Evolutionary conservation across 2,113 vertebrate genomes (phyloP).

Genomic region (Cathartes aura): DNA sequence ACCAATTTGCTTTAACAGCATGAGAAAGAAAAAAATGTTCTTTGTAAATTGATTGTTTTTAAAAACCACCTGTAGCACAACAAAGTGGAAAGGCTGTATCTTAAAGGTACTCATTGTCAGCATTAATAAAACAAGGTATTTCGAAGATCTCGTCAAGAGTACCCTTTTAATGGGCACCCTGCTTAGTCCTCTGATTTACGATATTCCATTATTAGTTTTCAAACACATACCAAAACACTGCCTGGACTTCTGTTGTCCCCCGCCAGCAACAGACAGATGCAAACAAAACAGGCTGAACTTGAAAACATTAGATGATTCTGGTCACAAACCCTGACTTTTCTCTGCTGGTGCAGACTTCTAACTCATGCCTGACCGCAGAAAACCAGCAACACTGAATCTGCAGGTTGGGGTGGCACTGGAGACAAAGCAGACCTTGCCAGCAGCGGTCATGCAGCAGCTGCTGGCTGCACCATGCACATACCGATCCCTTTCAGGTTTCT

Average conservation of each 20-base stretch:
- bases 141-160: not conserved
- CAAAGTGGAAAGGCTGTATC: constrained; percentile 11
- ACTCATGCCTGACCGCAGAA: not conserved
- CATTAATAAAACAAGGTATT: not conserved
- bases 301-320: not conserved
- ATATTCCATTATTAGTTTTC: not conserved
- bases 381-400: not conserved
- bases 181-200: not conserved
- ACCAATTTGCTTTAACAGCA: constrained; percentile 83
- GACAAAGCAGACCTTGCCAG: not conserved
- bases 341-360: not conserved
- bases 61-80: constrained; percentile 75
- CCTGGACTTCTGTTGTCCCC: not conserved
- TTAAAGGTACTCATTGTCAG: not conserved
- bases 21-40: constrained; percentile 74
- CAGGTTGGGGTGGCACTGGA: not conserved
- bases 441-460: not conserved
- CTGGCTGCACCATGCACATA: not conserved
- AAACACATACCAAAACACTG: not conserved
- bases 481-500: not conserved
- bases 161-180: not conserved
- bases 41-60: constrained; percentile 76
- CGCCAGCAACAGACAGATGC: not conserved
- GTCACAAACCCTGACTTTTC: not conserved
- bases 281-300: not conserved